phyloP scores from a whole-genome alignment of 2,888 invertebrate genomes.

The Arctia plantaginis region DNA sequence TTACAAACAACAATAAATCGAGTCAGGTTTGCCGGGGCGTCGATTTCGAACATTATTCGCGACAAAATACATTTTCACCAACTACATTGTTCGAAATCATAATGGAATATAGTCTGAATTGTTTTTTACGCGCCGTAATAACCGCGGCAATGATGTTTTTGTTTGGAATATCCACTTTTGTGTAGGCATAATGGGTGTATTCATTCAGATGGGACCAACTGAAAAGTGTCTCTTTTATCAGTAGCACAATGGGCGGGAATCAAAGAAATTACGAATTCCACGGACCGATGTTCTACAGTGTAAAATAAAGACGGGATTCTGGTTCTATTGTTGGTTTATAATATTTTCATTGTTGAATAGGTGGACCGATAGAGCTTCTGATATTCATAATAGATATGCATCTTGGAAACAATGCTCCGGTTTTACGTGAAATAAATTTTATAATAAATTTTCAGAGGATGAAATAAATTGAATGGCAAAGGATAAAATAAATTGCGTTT shows the following conservation, averaged over 20 bases:
- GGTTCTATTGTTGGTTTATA: conserved; percentile 58
- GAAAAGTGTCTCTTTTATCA: conserved; percentile 85
- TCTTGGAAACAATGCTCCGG: conserved; percentile 29
- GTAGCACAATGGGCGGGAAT: conserved; percentile 80
- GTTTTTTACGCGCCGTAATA: conserved; percentile 76
- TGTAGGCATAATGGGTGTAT: conserved; percentile 83
- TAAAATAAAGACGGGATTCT: conserved; percentile 67
- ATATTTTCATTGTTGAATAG: conserved; percentile 60
- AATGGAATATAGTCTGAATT: conserved; percentile 75
- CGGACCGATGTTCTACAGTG: conserved; percentile 78
- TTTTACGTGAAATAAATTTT: conserved; percentile 24
- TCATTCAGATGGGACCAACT: conserved; percentile 80
- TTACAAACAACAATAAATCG: conserved; percentile 52
- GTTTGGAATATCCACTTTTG: conserved; percentile 83
- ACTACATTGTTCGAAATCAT: conserved; percentile 74
- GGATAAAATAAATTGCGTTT: not conserved
- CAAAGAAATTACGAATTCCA: conserved; percentile 84
- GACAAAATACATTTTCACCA: conserved; percentile 67
- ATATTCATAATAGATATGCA: conserved; percentile 39
- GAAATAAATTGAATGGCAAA: conserved; percentile 14
- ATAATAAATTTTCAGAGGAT: conserved; percentile 31
- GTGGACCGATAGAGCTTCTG: conserved; percentile 44
- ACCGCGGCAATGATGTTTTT: conserved; percentile 77
- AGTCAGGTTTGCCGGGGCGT: conserved; percentile 44
- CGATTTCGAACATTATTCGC: conserved; percentile 63